Conservation (phyloP, 2,888 invertebrate genomes). For the Octodonta nipae region DNA sequence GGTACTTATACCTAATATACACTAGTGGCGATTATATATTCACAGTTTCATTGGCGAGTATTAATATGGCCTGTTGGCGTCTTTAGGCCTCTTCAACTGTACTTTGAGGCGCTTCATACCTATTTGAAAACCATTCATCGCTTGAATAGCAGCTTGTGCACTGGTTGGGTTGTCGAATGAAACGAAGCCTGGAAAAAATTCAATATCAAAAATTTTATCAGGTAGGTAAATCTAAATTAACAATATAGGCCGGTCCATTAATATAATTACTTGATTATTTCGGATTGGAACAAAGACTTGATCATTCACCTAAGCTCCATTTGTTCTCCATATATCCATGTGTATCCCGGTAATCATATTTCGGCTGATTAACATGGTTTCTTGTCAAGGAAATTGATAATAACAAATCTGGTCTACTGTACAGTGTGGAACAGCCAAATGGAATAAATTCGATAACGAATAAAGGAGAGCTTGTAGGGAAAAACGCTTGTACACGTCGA, state of each 20-base stretch:
- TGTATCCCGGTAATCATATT: no score
- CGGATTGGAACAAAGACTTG: no score
- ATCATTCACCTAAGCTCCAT: no score
- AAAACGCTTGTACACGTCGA: no score
- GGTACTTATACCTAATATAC: constrained; percentile 24
- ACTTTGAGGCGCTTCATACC: constrained; percentile 99
- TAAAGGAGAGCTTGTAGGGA: no score
- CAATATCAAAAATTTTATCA: neutral
- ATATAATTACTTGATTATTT: no score
- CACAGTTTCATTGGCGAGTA: constrained; percentile 39
- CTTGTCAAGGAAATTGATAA: no score
- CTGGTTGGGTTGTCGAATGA: constrained; percentile 98
- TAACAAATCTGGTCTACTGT: no score
- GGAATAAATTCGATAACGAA: no score
- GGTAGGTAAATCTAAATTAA: neutral
- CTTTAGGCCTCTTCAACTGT: constrained; percentile 97
- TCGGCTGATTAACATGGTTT: no score
- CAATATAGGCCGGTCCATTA: neutral
- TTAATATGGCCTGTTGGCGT: constrained; percentile 96
- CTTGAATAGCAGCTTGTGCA: constrained; percentile 96
- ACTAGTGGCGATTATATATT: constrained; percentile 26
- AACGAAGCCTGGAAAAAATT: constrained; percentile 72
- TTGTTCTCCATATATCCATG: no score
- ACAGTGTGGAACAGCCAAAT: no score
- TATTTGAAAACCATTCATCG: constrained; percentile 99